Conservation (phyloP, 2,113 vertebrate genomes). For the Pseudolaguvia tuberculata region DNA sequence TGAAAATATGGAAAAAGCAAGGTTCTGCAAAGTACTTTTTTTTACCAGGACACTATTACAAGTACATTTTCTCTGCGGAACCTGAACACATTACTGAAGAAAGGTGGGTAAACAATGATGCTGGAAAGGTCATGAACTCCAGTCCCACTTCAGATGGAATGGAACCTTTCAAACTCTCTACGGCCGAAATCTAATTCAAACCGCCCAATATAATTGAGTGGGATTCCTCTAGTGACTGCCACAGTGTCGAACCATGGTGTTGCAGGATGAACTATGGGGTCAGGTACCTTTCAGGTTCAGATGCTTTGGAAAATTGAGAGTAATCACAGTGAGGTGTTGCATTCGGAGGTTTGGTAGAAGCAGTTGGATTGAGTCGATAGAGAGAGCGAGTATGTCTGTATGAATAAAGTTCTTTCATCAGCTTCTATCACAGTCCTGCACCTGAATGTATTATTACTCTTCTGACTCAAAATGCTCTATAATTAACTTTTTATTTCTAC, state of each 20-base stretch:
- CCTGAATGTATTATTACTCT: too few relatives aligned
- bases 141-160: constrained; percentile 32
- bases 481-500: too few relatives aligned
- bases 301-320: constrained; percentile 12
- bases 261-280: constrained; percentile 38
- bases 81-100: background rate
- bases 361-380: background rate
- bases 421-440: background rate
- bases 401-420: background rate
- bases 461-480: too few relatives aligned
- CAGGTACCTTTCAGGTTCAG: constrained; percentile 5
- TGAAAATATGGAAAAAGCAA: background rate
- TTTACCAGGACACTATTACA: background rate
- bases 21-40: background rate
- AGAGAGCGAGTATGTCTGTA: background rate
- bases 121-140: constrained; percentile 10
- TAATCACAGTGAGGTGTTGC: constrained; percentile 20
- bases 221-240: constrained; percentile 22
- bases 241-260: background rate
- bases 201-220: constrained; percentile 37
- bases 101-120: background rate
- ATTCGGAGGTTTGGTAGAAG: background rate
- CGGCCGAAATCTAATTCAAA: constrained; percentile 40
- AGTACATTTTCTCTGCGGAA: too few relatives aligned
- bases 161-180: constrained; percentile 39